Percentiles rank a stretch among this genome's conserved stretches.
Conservation (phyloP, 2,888 invertebrate species). For the Stegophylla sp. region DNA sequence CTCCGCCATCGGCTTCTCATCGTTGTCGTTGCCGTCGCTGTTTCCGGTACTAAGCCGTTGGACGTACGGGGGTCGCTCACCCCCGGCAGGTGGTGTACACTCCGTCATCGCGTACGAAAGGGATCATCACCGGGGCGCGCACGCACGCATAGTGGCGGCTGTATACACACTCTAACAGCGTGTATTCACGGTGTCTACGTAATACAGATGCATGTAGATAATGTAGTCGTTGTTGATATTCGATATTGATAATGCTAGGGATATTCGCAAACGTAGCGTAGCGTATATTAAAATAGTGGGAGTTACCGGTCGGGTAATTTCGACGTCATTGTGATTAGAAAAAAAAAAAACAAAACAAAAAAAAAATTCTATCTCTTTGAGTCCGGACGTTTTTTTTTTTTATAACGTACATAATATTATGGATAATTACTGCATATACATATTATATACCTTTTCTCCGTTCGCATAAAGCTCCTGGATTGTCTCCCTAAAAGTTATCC, state of each 20-base stretch:
- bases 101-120: not conserved
- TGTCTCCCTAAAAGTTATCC: no score
- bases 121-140: not conserved
- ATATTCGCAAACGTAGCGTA: no score
- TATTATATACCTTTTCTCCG: no score
- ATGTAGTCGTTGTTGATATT: not conserved
- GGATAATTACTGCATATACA: no score
- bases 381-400: not conserved
- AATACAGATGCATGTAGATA: not conserved
- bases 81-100: conserved; percentile 30
- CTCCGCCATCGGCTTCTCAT: conserved; percentile 7
- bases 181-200: not conserved
- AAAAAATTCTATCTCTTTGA: not conserved
- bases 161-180: not conserved
- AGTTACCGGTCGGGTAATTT: not conserved
- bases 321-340: not conserved
- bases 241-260: not conserved
- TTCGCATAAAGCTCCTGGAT: no score
- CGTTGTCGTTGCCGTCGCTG: not conserved
- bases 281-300: not conserved
- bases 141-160: not conserved
- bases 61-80: conserved; percentile 15
- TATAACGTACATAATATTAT: no score
- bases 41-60: conserved; percentile 25
- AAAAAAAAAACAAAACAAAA: not conserved